A percentile compares a stretch with the other conserved stretches of the same genome.
Evolutionary conservation across 2,888 invertebrate genomes (phyloP).

Genomic region (Volucella inanis): DNA sequence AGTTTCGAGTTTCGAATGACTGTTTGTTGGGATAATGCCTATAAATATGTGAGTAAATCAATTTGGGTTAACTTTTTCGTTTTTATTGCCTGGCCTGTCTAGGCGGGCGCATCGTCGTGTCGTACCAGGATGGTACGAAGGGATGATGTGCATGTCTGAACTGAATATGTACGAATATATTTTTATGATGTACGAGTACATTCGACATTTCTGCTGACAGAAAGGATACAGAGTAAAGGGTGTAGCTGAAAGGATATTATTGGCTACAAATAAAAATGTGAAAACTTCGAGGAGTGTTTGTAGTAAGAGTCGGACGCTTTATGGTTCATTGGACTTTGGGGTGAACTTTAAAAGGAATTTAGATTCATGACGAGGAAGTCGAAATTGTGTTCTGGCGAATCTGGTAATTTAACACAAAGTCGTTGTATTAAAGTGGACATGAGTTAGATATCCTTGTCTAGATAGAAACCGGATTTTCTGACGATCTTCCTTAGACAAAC

Average conservation of each 20-base stretch:
- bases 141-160: slow-evolving; percentile 24
- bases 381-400: too few relatives aligned
- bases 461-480: too few relatives aligned
- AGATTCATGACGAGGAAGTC: too few relatives aligned
- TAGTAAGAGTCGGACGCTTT: neutral
- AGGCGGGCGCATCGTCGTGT: slow-evolving; percentile 12
- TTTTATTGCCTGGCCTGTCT: slow-evolving; percentile 8
- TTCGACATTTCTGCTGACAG: slow-evolving; percentile 1
- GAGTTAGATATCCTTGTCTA: too few relatives aligned
- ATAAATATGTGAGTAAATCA: slow-evolving; percentile 17
- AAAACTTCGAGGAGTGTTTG: neutral
- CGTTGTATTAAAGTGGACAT: too few relatives aligned
- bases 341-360: too few relatives aligned
- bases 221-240: neutral
- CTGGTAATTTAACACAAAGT: too few relatives aligned
- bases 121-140: slow-evolving; percentile 33
- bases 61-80: slow-evolving; percentile 24
- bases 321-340: neutral
- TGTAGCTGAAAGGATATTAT: neutral
- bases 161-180: neutral
- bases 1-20: slow-evolving; percentile 7
- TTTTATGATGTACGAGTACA: slow-evolving; percentile 21
- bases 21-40: neutral
- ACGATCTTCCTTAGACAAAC: too few relatives aligned
- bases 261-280: neutral